A percentile compares a stretch with the other conserved stretches of the same genome.
phyloP scores from a whole-genome alignment of 2,113 vertebrate genomes.

The Nycticebus coucang region DNA sequence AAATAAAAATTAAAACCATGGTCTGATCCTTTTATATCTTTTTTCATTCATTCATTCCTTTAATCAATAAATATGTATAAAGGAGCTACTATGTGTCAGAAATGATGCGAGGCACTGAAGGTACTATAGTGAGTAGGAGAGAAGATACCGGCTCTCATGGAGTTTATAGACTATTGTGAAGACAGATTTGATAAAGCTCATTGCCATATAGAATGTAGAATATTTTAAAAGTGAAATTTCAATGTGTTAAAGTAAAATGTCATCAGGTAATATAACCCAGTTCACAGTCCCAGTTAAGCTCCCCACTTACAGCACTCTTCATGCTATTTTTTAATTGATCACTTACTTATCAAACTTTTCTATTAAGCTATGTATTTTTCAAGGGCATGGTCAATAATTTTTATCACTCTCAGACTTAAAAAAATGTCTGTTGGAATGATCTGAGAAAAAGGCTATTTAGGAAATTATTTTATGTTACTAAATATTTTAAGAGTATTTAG shows the following conservation, averaged over 20 bases:
- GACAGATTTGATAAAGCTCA: neutral
- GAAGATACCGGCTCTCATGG: neutral
- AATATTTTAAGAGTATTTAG: slow-evolving; percentile 29
- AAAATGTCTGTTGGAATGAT: neutral
- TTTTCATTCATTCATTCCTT: neutral
- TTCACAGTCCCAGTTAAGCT: neutral
- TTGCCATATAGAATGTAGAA: neutral
- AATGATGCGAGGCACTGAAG: neutral
- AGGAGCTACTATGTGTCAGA: neutral
- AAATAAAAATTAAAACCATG: neutral
- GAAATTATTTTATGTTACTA: slow-evolving; percentile 43
- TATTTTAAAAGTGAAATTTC: neutral
- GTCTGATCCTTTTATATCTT: neutral
- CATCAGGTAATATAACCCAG: neutral
- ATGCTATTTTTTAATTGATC: neutral
- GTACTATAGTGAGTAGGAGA: neutral
- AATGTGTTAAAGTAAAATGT: neutral
- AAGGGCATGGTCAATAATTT: neutral
- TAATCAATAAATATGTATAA: neutral
- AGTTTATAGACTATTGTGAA: neutral
- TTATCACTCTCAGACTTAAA: neutral
- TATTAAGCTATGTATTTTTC: neutral
- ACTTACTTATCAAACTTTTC: neutral
- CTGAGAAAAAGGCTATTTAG: slow-evolving; percentile 29
- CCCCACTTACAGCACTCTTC: neutral